Evolutionary conservation across 2,888 invertebrate species (phyloP).

Genomic region (Mythimna lalbum): DNA sequence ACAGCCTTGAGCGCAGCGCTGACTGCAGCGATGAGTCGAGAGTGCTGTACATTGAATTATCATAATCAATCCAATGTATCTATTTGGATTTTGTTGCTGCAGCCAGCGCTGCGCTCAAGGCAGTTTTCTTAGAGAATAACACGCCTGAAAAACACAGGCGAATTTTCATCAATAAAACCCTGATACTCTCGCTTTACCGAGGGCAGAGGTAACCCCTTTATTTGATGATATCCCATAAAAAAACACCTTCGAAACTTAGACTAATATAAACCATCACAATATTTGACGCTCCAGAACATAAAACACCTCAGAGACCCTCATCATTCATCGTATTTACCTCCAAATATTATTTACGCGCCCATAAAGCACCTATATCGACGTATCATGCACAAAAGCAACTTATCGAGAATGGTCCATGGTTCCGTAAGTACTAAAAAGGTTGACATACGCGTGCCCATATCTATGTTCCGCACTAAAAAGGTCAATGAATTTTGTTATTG

Average conservation of each 20-base stretch:
- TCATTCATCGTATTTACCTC: slow-evolving; percentile 24
- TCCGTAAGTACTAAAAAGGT: slow-evolving; percentile 48
- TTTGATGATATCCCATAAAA: neutral
- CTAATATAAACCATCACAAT: neutral
- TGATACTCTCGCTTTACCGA: no score
- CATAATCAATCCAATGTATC: no score
- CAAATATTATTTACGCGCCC: slow-evolving; percentile 38
- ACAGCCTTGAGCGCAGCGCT: no score
- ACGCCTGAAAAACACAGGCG: no score
- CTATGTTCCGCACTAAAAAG: slow-evolving; percentile 45
- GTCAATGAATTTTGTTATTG: slow-evolving; percentile 50
- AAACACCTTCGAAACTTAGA: neutral
- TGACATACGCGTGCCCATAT: slow-evolving; percentile 36
- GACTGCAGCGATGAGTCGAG: no score
- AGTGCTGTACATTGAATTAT: no score
- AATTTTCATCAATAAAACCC: no score
- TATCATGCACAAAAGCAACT: slow-evolving; percentile 37
- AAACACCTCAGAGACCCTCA: slow-evolving; percentile 14
- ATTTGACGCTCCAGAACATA: neutral
- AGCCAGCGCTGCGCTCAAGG: no score
- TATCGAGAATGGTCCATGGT: slow-evolving; percentile 25
- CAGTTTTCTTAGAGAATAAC: no score
- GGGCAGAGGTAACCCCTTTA: no score
- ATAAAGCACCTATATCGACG: slow-evolving; percentile 50
- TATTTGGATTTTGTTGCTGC: no score